Evolutionary conservation across 2,797 vertebrate species (phyloP), one percentile per base, ranked within the genome.

Genomic region (Harpagifer antarcticus): DNA sequence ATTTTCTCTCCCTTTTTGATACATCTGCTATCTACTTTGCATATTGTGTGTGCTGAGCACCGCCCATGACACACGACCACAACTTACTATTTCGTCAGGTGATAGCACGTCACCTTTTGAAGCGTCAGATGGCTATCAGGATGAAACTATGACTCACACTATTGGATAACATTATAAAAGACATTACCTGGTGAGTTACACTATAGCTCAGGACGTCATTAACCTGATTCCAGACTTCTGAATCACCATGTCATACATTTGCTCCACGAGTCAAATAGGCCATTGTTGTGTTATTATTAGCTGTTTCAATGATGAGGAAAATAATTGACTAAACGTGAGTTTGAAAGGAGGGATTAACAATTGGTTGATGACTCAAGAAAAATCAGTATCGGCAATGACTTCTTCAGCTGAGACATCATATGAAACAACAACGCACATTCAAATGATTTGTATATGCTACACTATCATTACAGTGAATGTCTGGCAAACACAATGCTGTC

Each of bases 111-210:
- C 31, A 9, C 72, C 45, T 33, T 56, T 16, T 65, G 63, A 72
- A 23, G 61, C 40, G 61, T 48, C 27, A 37, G 47, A 57, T 9
- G 45, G 69, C 57, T 47, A 40, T 78, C 63, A 52, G 59, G 69
- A 56, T 60, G 33, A 76, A 82, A 67, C 85, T 72, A 65, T 86
- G 83, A 83, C 49, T 89, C 78, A 86, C 49, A 45, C 10, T 27
- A 48, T 8, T 33, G 59, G 60, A 62, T 61, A 63, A 45, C 47
- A 65, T 65, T 63, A 37, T 43, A 60, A 66, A 68, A 80, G 19
- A 13, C 13, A 9, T 43, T 27, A 71, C 61, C 23, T 61, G 58
- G 27, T 15, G 20, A 54, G 19, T 8, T 14, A 23, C 6, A 37
- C 6, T 9, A 37, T 37, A 72, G 50, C 27, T 33, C 57, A 59